A percentile compares a stretch with the other conserved stretches of the same genome.
These are phyloP conservation scores for Stegana nigrithorax DNA, from an alignment of 2,888 invertebrate genomes.

Conservation along the genomic window DNA sequence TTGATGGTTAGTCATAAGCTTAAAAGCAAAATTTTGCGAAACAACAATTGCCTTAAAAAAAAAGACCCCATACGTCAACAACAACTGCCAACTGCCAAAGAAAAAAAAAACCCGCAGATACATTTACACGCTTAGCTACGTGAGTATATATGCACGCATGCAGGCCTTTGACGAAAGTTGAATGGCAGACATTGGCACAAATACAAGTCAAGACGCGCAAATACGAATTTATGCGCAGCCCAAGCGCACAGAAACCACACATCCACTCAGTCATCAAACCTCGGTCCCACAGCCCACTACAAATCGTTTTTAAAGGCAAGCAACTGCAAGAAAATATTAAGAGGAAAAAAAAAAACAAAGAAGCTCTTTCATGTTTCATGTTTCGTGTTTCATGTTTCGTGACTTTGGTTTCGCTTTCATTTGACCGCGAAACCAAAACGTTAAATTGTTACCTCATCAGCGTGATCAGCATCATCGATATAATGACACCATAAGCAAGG, in stretches of 20 bases:
- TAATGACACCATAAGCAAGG: not conserved
- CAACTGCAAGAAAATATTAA: not conserved
- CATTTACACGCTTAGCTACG: slow-evolving; percentile 19
- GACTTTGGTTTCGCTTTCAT: slow-evolving; percentile 45
- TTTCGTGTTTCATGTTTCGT: too few species aligned
- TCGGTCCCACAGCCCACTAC: slow-evolving; percentile 43
- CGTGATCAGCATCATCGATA: not conserved
- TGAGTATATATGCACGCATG: not conserved
- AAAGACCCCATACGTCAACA: slow-evolving; percentile 18
- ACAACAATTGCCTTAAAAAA: slow-evolving; percentile 22
- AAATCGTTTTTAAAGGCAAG: too few species aligned
- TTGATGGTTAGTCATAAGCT: not conserved
- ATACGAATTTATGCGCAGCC: not conserved
- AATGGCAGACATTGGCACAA: slow-evolving; percentile 53
- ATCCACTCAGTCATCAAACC: not conserved
- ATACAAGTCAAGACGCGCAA: slow-evolving; percentile 26
- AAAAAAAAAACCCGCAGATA: slow-evolving; percentile 6
- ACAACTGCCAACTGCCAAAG: slow-evolving; percentile 34
- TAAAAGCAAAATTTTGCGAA: slow-evolving; percentile 4
- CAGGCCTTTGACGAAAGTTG: slow-evolving; percentile 27
- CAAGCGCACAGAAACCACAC: not conserved
- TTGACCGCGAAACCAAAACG: slow-evolving; percentile 45
- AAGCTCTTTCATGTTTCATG: too few species aligned
- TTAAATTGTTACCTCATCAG: slow-evolving; percentile 22
- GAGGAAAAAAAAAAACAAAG: slow-evolving; percentile 3